Base-by-base conservation (phyloP, 2,888 invertebrate species). In the Alentia gelatinosa region DNA sequence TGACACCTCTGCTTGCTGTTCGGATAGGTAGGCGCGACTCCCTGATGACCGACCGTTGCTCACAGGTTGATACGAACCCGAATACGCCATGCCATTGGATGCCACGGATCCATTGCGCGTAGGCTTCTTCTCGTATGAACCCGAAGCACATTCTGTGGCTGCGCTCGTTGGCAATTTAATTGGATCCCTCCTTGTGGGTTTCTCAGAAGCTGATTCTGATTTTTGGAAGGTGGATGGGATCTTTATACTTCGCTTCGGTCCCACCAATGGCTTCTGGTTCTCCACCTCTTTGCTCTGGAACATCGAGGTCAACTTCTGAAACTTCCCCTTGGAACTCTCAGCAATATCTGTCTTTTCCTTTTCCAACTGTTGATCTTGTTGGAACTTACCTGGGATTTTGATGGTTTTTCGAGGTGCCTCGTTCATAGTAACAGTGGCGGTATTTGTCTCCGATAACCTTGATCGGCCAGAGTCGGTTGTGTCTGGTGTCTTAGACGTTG, bases 301-400 rank as follows among this genome's bases (percentile, higher is more conserved):
- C 86, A 86, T 86, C 12, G 86, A 86, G 7, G 86, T 50, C 26
- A 86, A 33, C 47, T 86, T 86, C 26, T 86, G 42, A 30, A 86
- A 50, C 47, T 86, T 86, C 26, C 86, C 86, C n/a, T 79, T 79
- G 37, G 79, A 79, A 19, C 79, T 79, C 37, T 35, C 79, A 19
- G 79, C 79, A n/a, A 79, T 79, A 19, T 79, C 39, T 5, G 19
- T 30, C 40, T 86, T 40, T 23, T 86, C 47, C 37, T 35, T 7
- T 15, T 79, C 30, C 37, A 15, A 9, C 30, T 47, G 50, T 4
- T 42, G 47, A 3, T 50, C 30, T 12, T 86, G 33, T 83, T 40
- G 42, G 33, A 86, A 42, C 26, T 86, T n/a, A 23, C 30, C 47
- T 33, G 47, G 42, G 30, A 86, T 50, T 15, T 47, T 23, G 42